phyloP scores from a whole-genome alignment of 2,888 invertebrate genomes.

The Himalopsyche tibetana region DNA sequence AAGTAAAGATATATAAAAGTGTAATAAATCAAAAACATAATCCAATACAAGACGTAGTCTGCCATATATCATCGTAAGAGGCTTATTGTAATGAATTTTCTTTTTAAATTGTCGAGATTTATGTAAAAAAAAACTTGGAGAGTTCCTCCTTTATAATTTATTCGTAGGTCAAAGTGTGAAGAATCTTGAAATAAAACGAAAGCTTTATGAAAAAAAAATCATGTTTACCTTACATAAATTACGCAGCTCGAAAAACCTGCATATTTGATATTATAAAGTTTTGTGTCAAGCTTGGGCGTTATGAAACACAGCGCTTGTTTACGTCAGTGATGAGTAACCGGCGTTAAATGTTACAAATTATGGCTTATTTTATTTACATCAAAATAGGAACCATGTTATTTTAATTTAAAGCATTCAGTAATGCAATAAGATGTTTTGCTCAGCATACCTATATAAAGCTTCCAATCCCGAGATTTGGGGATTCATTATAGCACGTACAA shows the following conservation, averaged over 20 bases:
- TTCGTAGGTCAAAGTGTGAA: conserved; percentile 28
- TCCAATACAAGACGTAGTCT: neutral
- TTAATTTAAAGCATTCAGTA: too few species aligned
- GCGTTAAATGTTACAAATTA: neutral
- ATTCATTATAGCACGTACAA: too few species aligned
- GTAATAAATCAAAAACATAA: neutral
- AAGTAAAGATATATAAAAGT: neutral
- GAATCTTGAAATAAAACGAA: conserved; percentile 8
- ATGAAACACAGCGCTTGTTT: conserved; percentile 32
- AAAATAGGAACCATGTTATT: too few species aligned
- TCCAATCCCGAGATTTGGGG: too few species aligned
- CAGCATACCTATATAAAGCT: too few species aligned
- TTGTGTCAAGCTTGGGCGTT: neutral
- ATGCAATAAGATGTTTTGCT: too few species aligned
- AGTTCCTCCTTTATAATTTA: conserved; percentile 11
- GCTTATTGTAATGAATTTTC: conserved; percentile 23
- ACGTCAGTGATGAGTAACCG: conserved; percentile 2
- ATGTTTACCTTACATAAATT: conserved; percentile 42
- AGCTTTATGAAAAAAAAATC: neutral
- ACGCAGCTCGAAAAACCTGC: conserved; percentile 4
- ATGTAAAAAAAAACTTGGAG: neutral
- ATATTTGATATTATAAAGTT: conserved; percentile 20
- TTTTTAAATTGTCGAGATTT: conserved; percentile 17
- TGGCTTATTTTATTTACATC: too few species aligned
- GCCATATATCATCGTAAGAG: neutral